Percentiles rank a stretch among this genome's conserved stretches.
Evolutionary conservation across 2,113 vertebrate species (phyloP).

Genomic region (Prionailurus viverrinus): DNA sequence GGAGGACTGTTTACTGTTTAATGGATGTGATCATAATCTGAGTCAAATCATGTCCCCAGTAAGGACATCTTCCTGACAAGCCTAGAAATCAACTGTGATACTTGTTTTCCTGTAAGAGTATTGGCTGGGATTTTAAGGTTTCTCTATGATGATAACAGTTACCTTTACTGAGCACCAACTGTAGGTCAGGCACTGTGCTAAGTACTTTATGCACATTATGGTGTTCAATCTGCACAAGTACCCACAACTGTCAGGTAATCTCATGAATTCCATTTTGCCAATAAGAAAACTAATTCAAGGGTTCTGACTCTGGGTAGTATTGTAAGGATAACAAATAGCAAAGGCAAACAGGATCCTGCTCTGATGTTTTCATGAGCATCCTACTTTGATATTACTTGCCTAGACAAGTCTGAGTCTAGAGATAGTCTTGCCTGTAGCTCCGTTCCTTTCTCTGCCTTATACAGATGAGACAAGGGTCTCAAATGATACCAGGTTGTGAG

Average conservation of each 20-base stretch:
- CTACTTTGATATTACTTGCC: not conserved
- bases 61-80: not conserved
- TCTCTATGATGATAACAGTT: not conserved
- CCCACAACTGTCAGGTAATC: not conserved
- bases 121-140: not conserved
- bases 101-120: not conserved
- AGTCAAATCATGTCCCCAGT: not conserved
- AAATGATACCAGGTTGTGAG: not conserved
- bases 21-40: not conserved
- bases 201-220: not conserved
- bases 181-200: not conserved
- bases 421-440: not conserved
- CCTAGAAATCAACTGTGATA: not conserved
- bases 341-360: not conserved
- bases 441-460: not conserved
- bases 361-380: not conserved
- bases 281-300: not conserved
- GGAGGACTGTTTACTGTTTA: not conserved
- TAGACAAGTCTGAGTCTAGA: not conserved
- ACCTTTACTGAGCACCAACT: not conserved
- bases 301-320: not conserved
- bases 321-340: not conserved
- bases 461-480: not conserved
- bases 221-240: not conserved
- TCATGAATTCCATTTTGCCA: not conserved